Evolutionary conservation across 2,113 vertebrate genomes (phyloP), one percentile per base, ranked within the genome.

Genomic region (Chloropsis hardwickii): DNA sequence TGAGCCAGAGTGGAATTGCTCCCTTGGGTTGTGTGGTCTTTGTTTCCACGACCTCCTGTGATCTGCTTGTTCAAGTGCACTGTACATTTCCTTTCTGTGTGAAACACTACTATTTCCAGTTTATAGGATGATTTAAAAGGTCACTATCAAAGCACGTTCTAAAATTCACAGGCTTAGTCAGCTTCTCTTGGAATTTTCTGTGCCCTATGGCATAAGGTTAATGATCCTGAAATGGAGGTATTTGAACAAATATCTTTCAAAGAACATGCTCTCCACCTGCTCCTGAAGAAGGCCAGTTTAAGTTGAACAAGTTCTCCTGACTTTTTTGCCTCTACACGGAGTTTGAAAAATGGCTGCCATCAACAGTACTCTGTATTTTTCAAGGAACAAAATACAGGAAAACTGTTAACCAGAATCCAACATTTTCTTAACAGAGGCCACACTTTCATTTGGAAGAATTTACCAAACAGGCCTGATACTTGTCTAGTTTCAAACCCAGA

Each of bases 11-110:
- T 45, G 57, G 86, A 95, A 79, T 69, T 82, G 57, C 57, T 97
- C 94, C 91, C 94, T 87, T 95, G 94, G 86, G 95, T 80, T 62
- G 39, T 39, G 90, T 8, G 22, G 33, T 81, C 89, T 94, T 96
- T 94, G 86, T 94, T 96, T 96, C 94, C 95, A 96, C 12, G 73
- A 95, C 94, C 86, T 89, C 14, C 48, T 35, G 48, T 65, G 91
- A 86, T 88, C 74, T 21, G 64, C 77, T 62, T 72, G 29, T 61
- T 87, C 60, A 66, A 60, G 56, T n/a, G 61, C 50, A 78, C 82
- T 71, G 76, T 77, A 87, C 77, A 35, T 79, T 96, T 94, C 65
- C 57, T 81, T 87, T 94, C 86, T 56, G 27, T 56, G 53, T 60
- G 45, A 95, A 95, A 79, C 28, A 76, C 60, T 47, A 58, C 83